Evolutionary conservation across 2,888 invertebrate species (phyloP).

Genomic region (Criorhina ranunculi): DNA sequence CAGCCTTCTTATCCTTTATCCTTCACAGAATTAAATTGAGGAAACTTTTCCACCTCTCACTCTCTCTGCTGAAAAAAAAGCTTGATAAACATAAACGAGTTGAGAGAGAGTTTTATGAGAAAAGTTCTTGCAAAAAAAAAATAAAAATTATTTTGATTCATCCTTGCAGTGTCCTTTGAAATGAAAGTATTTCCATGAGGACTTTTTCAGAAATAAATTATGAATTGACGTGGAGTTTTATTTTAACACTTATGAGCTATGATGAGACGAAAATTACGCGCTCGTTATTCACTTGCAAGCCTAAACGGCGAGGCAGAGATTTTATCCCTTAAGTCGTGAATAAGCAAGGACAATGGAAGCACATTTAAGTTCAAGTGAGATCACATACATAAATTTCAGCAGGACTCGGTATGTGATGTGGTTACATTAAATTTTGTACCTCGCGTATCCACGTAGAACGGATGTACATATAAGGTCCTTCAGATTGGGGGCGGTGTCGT

Average conservation of each 20-base stretch:
- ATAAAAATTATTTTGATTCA: not conserved
- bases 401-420: not conserved
- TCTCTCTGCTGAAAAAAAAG: not conserved
- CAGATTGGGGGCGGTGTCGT: too few species aligned
- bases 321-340: not conserved
- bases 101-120: slow-evolving; percentile 53
- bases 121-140: slow-evolving; percentile 39
- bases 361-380: slow-evolving; percentile 14
- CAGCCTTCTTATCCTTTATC: not conserved
- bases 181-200: not conserved
- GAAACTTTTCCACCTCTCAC: not conserved
- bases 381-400: not conserved
- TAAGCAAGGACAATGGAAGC: slow-evolving; percentile 13
- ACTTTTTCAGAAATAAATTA: slow-evolving; percentile 5
- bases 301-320: not conserved
- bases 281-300: not conserved
- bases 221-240: slow-evolving; percentile 8
- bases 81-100: slow-evolving; percentile 22
- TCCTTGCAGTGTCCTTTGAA: slow-evolving; percentile 15
- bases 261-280: not conserved
- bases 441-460: too few species aligned
- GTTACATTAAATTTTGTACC: too few species aligned
- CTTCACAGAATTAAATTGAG: not conserved
- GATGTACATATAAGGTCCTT: too few species aligned
- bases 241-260: not conserved